phyloP scores from a whole-genome alignment of 2,113 vertebrate species.

The Delphinus delphis region DNA sequence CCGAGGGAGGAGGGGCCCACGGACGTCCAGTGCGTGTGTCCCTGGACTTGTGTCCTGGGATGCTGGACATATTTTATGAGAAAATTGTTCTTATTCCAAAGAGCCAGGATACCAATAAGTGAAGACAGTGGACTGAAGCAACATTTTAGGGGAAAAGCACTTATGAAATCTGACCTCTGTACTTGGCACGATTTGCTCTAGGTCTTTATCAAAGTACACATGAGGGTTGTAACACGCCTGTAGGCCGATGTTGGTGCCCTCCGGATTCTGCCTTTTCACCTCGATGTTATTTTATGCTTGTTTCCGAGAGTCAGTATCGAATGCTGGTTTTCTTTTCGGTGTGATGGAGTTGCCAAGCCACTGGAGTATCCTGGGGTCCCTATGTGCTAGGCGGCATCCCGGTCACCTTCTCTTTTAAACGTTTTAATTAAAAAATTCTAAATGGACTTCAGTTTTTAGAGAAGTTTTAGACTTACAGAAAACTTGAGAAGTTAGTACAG shows the following conservation, averaged over 20 bases:
- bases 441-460: background rate
- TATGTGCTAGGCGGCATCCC: accelerated
- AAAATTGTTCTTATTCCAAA: background rate
- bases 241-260: accelerated
- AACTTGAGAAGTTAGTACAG: background rate
- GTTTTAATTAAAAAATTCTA: background rate
- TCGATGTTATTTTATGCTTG: background rate
- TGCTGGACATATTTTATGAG: accelerated
- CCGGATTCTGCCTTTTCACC: background rate
- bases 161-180: slow-evolving; percentile 6
- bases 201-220: background rate
- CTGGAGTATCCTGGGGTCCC: accelerated
- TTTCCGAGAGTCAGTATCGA: background rate
- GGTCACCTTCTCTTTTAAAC: background rate
- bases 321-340: background rate
- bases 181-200: background rate
- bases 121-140: background rate
- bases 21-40: background rate
- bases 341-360: accelerated
- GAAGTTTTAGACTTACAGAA: background rate
- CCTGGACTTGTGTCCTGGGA: background rate
- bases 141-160: background rate
- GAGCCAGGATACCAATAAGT: background rate
- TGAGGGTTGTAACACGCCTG: accelerated
- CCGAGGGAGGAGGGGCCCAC: accelerated